Evolutionary conservation across 2,888 invertebrate species (phyloP), one percentile per base, ranked within the genome.

Genomic region (Tenthredo livida): DNA sequence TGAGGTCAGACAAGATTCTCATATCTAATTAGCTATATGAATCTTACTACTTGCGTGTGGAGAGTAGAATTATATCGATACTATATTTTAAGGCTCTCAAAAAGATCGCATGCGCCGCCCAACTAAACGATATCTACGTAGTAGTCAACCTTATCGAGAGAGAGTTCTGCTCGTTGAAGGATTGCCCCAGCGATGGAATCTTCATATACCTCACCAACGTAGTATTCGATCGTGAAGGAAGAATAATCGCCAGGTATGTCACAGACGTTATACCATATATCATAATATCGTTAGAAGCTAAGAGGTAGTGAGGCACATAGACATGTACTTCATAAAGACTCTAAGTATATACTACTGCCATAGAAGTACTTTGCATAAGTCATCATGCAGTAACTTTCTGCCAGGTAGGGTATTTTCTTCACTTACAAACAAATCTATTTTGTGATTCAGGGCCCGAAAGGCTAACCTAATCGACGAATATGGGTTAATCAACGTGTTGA

Each of bases 161-260:
- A 40, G 90, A 90, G 54, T 86, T 89, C 1, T 94, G 94, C 29
- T 89, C 89, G 17, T 86, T 87, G 0, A 86, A 89, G 0, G 82
- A 87, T 9, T 94, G 93, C 80, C 91, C 93, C 0, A 82, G 73
- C 0, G 91, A 93, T 77, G 88, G 90, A 2, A 87, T 88, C 12
- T 87, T 89, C 25, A 91, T 91, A 84, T 95, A 94, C 91, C 95
- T 95, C 89, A 94, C 94, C 0, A 94, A 95, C 87, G 94, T 95
- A 0, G 95, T 93, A 1, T 95, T 95, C 87, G 94, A 94, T 88
- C 92, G 94, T 40, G 87, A 90, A 4, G 95, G 95, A 25, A 90
- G 88, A 21, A 90, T 95, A n/a, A 90, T 95, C 1, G 94, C 94
- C 6, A 94, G 93, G 93, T 95, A 93, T 86, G 84, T 75, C 75